A percentile compares a stretch with the other conserved stretches of the same genome.
Conservation (phyloP, 2,888 invertebrate species). For the Drosophila hamatofila region DNA sequence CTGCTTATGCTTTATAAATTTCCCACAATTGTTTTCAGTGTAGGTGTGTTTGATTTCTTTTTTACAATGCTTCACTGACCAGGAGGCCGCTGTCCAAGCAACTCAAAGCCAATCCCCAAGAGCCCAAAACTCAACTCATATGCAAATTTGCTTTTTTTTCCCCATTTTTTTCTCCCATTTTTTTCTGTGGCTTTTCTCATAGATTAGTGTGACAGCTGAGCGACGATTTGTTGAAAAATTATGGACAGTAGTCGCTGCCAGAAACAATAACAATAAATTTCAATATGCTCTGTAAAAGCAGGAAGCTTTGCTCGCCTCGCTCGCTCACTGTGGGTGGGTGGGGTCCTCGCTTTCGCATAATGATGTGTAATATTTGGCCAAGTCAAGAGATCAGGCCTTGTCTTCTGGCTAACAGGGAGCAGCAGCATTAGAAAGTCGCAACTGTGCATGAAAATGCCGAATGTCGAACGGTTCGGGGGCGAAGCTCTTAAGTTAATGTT, state of each 20-base stretch:
- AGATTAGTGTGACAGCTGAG: slow-evolving; percentile 81
- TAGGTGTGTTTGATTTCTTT: slow-evolving; percentile 66
- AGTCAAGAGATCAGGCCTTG: slow-evolving; percentile 30
- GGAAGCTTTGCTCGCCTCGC: slow-evolving; percentile 49
- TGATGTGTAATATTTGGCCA: slow-evolving; percentile 68
- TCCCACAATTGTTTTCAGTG: slow-evolving; percentile 70
- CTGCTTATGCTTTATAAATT: slow-evolving; percentile 59
- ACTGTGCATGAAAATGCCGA: too few relatives aligned
- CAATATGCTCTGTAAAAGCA: slow-evolving; percentile 60
- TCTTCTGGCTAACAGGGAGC: slow-evolving; percentile 41
- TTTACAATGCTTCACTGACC: slow-evolving; percentile 76
- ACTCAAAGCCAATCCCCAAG: slow-evolving; percentile 18
- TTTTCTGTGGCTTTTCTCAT: slow-evolving; percentile 30
- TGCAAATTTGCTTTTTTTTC: slow-evolving; percentile 60
- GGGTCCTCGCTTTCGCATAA: slow-evolving; percentile 55
- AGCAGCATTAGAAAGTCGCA: slow-evolving; percentile 69
- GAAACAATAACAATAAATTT: slow-evolving; percentile 76
- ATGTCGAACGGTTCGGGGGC: background rate
- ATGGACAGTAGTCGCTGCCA: slow-evolving; percentile 79
- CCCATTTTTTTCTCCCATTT: background rate
- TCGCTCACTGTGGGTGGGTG: slow-evolving; percentile 23
- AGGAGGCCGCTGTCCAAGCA: slow-evolving; percentile 39
- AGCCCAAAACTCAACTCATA: slow-evolving; percentile 46
- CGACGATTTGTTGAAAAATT: slow-evolving; percentile 81
- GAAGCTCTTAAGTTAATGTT: slow-evolving; percentile 53